Conservation (phyloP, 1,140 invertebrate species). For the Drosophila mauritiana region DNA sequence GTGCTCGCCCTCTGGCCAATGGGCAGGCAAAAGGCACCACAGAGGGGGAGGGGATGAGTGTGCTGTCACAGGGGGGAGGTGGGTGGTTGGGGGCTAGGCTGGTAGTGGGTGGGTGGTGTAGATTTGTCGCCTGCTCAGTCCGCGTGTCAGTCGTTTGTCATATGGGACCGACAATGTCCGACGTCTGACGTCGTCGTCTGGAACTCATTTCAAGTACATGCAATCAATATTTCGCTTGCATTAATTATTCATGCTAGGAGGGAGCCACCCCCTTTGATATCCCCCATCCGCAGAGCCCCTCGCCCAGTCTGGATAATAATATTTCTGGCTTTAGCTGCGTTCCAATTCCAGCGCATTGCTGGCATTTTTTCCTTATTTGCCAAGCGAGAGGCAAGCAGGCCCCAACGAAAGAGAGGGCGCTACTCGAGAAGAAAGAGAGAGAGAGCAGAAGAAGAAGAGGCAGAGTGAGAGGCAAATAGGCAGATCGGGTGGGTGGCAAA, state of each 20-base stretch:
- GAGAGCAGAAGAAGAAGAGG: not conserved
- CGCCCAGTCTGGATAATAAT: conserved; percentile 45
- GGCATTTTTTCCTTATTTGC: conserved; percentile 71
- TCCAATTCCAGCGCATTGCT: conserved; percentile 78
- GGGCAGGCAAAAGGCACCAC: conserved; percentile 60
- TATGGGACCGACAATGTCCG: conserved; percentile 43
- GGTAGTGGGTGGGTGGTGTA: conserved; percentile 19
- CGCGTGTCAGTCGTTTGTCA: conserved; percentile 81
- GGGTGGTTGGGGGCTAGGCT: not conserved
- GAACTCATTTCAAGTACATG: conserved; percentile 59
- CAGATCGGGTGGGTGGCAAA: conserved; percentile 53
- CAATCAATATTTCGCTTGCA: conserved; percentile 67
- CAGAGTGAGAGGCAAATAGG: not conserved
- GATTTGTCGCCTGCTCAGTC: conserved; percentile 77
- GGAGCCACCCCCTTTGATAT: conserved; percentile 7
- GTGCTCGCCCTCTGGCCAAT: conserved; percentile 51
- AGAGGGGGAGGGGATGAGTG: not conserved
- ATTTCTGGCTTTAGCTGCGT: conserved; percentile 51
- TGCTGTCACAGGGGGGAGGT: not conserved
- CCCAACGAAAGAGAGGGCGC: conserved; percentile 2
- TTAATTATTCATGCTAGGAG: conserved; percentile 63
- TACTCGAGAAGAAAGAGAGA: not conserved
- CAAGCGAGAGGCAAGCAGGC: conserved; percentile 12
- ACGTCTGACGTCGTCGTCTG: conserved; percentile 33
- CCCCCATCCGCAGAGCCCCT: not conserved